A percentile compares a stretch with the other conserved stretches of the same genome.
Evolutionary conservation across 53 echinoderm and acorn worm species (phyloP).

Genomic region (Holothuria scabra): DNA sequence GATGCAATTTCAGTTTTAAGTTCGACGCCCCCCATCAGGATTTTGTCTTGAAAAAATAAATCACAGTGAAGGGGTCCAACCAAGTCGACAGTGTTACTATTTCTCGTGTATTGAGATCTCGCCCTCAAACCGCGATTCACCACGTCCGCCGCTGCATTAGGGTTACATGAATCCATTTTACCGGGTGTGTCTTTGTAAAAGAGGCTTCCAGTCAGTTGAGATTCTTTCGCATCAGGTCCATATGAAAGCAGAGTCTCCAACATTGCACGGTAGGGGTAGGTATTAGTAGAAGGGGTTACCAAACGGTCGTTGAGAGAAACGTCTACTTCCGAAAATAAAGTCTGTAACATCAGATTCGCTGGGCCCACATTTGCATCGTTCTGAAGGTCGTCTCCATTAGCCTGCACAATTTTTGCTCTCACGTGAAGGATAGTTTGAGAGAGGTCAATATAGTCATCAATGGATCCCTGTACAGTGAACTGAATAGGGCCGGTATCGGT

Average conservation of each 20-base stretch:
- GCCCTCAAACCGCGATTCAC: slow-evolving; percentile 18
- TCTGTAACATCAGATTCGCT: slow-evolving; percentile 59
- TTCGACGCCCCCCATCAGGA: too few species aligned
- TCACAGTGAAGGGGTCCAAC: slow-evolving; percentile 45
- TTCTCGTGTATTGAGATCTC: background rate
- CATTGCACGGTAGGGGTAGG: slow-evolving; percentile 68
- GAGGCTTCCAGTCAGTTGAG: slow-evolving; percentile 60
- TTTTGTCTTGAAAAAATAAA: slow-evolving; percentile 69
- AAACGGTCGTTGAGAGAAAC: slow-evolving; percentile 63
- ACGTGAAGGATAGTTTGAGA: slow-evolving; percentile 55
- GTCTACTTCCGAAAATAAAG: slow-evolving; percentile 68
- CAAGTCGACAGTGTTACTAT: background rate
- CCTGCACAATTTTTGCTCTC: slow-evolving; percentile 46
- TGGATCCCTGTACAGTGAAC: slow-evolving; percentile 57
- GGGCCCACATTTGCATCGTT: slow-evolving; percentile 56
- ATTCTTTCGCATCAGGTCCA: slow-evolving; percentile 57
- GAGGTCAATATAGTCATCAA: too few species aligned
- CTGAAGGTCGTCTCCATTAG: slow-evolving; percentile 53
- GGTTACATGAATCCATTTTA: background rate
- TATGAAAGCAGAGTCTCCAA: slow-evolving; percentile 61
- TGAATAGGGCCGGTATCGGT: slow-evolving; percentile 45
- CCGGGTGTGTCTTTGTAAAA: slow-evolving; percentile 67
- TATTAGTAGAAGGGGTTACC: slow-evolving; percentile 58
- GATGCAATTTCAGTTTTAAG: slow-evolving; percentile 68
- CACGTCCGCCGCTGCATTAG: background rate